Percentiles rank a stretch among this genome's conserved stretches.
phyloP scores from a whole-genome alignment of 2,888 invertebrate genomes.

The Deilephila elpenor region DNA sequence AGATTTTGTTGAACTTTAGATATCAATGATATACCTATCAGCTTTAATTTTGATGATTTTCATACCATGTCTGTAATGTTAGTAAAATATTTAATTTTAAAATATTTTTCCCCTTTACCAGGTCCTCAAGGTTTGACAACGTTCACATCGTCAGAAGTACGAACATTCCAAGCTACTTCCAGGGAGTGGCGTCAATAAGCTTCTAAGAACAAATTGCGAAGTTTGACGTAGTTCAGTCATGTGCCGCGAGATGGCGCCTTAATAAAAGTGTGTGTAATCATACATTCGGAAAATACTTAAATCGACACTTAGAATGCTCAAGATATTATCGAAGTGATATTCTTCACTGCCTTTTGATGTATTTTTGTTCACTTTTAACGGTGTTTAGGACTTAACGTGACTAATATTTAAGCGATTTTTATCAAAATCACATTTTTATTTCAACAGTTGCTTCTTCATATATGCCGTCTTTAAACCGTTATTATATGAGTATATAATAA shows the following conservation, averaged over 20 bases:
- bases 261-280: not conserved
- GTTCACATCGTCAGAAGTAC: conserved; percentile 80
- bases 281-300: conserved; percentile 12
- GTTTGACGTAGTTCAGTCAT: not conserved
- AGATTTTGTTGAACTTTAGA: too few relatives aligned
- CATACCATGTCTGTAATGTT: too few relatives aligned
- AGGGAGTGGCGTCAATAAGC: conserved; percentile 75
- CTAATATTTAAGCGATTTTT: conserved; percentile 5
- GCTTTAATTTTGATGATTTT: too few relatives aligned
- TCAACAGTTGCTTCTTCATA: not conserved
- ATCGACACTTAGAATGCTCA: conserved; percentile 49
- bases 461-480: conserved; percentile 37
- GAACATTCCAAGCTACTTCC: conserved; percentile 80
- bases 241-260: conserved; percentile 33
- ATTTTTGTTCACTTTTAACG: conserved; percentile 42
- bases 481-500: conserved; percentile 32
- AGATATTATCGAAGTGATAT: conserved; percentile 55
- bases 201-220: not conserved
- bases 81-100: too few relatives aligned
- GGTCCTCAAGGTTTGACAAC: conserved; percentile 79
- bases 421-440: not conserved
- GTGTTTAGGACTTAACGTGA: conserved; percentile 27
- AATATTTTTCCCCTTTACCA: conserved; percentile 43
- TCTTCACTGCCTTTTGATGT: conserved; percentile 55
- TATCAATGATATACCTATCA: too few relatives aligned